Evolutionary conservation across 2,797 vertebrate species (phyloP).

Genomic region (Otolemur crassicaudatus): DNA sequence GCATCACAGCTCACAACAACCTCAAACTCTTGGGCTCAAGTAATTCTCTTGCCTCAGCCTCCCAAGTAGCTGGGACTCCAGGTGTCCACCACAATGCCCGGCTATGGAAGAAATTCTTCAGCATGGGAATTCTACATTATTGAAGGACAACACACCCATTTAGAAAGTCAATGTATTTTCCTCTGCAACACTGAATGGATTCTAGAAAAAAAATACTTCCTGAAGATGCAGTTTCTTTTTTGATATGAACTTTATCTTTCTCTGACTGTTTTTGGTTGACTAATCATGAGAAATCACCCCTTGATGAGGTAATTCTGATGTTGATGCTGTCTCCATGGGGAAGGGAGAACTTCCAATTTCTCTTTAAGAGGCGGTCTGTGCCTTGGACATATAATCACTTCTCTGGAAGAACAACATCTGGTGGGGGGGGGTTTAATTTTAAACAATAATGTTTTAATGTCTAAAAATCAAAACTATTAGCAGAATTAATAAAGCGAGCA

Average conservation of each 20-base stretch:
- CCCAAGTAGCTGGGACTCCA: too few species aligned
- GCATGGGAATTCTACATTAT: background rate
- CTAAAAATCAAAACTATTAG: background rate
- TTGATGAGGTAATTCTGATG: slow-evolving; percentile 10
- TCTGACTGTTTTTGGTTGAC: slow-evolving; percentile 30
- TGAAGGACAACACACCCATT: background rate
- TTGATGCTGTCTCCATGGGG: background rate
- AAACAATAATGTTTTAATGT: background rate
- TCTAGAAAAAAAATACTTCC: slow-evolving; percentile 12
- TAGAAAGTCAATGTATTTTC: background rate
- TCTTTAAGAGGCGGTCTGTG: background rate
- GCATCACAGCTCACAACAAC: too few species aligned
- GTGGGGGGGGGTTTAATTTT: background rate
- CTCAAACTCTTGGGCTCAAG: too few species aligned
- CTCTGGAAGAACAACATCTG: background rate
- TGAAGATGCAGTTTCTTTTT: slow-evolving; percentile 34
- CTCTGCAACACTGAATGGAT: background rate
- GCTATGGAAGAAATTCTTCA: background rate
- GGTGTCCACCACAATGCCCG: too few species aligned
- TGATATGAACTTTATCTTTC: slow-evolving; percentile 31
- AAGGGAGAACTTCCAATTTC: slow-evolving; percentile 40
- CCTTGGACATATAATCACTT: background rate
- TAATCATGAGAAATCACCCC: slow-evolving; percentile 25
- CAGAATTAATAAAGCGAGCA: background rate
- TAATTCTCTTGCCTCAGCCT: too few species aligned